phyloP scores from a whole-genome alignment of 2,113 vertebrate genomes.

The Phylloscopus whistleri region DNA sequence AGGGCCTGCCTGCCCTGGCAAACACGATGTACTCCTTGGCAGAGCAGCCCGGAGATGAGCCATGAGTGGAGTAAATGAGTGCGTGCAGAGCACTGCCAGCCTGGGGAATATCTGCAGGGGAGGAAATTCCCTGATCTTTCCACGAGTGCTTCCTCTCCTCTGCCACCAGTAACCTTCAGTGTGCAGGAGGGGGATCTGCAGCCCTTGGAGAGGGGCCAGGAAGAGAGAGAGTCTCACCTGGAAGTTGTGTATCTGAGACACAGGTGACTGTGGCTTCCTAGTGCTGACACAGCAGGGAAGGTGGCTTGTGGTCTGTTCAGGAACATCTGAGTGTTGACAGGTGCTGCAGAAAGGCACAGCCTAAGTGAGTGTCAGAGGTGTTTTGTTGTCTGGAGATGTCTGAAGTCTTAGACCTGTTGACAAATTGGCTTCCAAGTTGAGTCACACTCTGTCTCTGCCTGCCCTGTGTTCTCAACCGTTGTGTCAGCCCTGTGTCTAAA shows the following conservation, averaged over 20 bases:
- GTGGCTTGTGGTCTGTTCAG: neutral
- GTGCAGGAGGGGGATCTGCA: neutral
- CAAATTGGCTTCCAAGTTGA: neutral
- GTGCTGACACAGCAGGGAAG: neutral
- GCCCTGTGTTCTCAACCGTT: accelerated
- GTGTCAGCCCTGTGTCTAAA: neutral
- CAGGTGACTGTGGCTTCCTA: neutral
- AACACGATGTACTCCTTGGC: neutral
- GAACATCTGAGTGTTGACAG: neutral
- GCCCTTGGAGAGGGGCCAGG: neutral
- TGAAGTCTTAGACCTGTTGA: neutral
- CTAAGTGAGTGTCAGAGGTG: neutral
- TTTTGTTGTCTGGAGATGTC: neutral
- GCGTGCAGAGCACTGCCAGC: neutral
- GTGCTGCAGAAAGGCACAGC: neutral
- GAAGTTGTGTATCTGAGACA: neutral
- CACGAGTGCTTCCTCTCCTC: neutral
- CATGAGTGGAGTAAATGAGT: neutral
- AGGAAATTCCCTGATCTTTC: neutral
- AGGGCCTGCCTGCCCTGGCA: neutral
- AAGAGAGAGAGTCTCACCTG: neutral
- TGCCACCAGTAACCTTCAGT: neutral
- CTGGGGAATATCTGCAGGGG: neutral
- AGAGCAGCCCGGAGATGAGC: neutral
- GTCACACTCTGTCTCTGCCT: neutral